Evolutionary conservation across 2,797 vertebrate species (phyloP), one percentile per base, ranked within the genome.

Genomic region (Prunella strophiata): DNA sequence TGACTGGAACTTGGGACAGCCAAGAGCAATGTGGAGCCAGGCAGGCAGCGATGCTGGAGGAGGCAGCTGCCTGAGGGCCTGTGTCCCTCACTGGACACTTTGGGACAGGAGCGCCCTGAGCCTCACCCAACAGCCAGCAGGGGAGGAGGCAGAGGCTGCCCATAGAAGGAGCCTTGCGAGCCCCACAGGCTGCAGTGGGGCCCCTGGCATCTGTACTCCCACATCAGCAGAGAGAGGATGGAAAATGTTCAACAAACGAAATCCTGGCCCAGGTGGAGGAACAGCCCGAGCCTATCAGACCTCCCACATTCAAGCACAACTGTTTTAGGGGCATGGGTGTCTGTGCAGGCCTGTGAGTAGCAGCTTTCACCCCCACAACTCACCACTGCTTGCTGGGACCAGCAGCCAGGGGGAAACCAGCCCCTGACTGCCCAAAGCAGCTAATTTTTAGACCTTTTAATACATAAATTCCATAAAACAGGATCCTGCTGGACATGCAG

Each of bases 171-270:
- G 75, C 67, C 40, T 16, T 25, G 13, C 25, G 14, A 5, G 52
- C 20, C 30, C 22, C 20, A 22, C 1, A 3, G 57, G 42, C 52
- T 82, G 36, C n/a, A 6, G 2, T 0, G 0, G 32, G 16, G 6
- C 4, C 30, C 9, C 29, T 1, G 3, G 1, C 29, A 20, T 1
- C 54, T 13, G n/a, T 0, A 0, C 23, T 42, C 15, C 59, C 26
- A 17, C n/a, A 10, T 36, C n/a, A 17, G 34, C 26, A 15, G 40
- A 61, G 43, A n/a, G 2, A 26, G 48, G 43, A 29, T 5, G 20
- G 25, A 43, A 43, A 67, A 66, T 4, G 5, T 7, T n/a, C 54
- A 57, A 9, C 6, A 25, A 42, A 30, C 12, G 34, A 10, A 43
- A 68, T 29, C 29, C 13, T 9, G 25, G n/a, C 45, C 18, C 15